Evolutionary conservation across 2,888 invertebrate species (phyloP), one percentile per base, ranked within the genome.

Genomic region (Acanthosepion lycidas): DNA sequence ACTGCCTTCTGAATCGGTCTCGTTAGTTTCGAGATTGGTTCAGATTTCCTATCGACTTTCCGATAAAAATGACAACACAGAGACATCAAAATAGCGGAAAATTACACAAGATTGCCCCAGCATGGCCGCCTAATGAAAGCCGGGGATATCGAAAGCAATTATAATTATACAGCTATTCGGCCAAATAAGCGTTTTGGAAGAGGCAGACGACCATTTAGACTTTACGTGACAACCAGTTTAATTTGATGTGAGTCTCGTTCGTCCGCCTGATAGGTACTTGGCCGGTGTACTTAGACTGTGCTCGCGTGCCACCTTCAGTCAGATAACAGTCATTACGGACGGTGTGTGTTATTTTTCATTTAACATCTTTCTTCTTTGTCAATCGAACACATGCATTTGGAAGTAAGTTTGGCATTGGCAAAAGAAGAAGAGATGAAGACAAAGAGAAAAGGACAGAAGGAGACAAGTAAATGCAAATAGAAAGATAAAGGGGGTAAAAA

Each of bases 31-130:
- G 33, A 59, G 53, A 94, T 94, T 94, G 59, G 55, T 33, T 48
- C 55, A 64, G 94, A 53, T 55, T 94, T 48, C 48, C 94, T n/a
- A 55, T 94, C 94, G 59, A 59, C 59, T 94, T 33, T 94, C 28
- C 94, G 94, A 94, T 94, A 94, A 94, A 94, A 94, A 94, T 94
- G 94, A 94, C 94, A 94, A 94, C 94, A 94, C 94, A 64, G 94
- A 94, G 55, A 94, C 94, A 94, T 94, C 94, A 94, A 53, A 94
- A 94, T 55, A 94, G 55, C 94, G 59, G 94, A 94, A 94, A 94
- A 94, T 94, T 94, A 59, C 59, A 94, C 94, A 55, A 94, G 94
- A 94, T 94, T 94, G 94, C 64, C 64, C 55, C 33, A 94, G 94
- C 64, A 48, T 94, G 55, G 94, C 94, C 59, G 59, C 42, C 94